Percentiles rank a stretch among this genome's conserved stretches.
phyloP scores from a whole-genome alignment of 2,113 vertebrate species.

The Sprattus sprattus region DNA sequence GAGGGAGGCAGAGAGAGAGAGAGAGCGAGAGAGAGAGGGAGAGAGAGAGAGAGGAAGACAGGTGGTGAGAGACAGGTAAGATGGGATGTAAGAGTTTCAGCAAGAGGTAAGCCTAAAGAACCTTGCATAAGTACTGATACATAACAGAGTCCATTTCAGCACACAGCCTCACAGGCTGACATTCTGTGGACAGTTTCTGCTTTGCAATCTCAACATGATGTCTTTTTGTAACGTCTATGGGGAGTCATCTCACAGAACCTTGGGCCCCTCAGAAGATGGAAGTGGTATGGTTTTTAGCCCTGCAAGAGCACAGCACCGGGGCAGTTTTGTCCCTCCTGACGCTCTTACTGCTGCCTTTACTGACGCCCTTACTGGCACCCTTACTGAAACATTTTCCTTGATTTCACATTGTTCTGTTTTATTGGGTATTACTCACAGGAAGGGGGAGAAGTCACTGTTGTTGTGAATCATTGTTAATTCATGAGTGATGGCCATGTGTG shows the following conservation, averaged over 20 bases:
- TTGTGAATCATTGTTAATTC: too few relatives aligned
- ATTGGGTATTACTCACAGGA: too few relatives aligned
- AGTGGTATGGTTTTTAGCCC: background rate
- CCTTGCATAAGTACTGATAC: background rate
- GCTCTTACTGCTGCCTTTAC: background rate
- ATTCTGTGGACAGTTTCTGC: background rate
- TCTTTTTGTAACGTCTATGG: background rate
- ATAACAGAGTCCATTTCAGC: background rate
- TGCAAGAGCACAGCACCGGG: background rate
- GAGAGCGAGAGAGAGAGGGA: too few relatives aligned
- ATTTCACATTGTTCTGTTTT: too few relatives aligned
- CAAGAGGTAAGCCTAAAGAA: background rate
- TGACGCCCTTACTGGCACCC: too few relatives aligned
- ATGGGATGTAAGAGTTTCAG: background rate
- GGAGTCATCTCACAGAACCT: too few relatives aligned
- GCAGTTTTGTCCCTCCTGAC: background rate
- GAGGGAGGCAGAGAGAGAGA: background rate
- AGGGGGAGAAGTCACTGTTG: too few relatives aligned
- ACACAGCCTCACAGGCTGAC: background rate
- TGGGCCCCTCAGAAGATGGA: background rate
- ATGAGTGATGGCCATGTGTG: too few relatives aligned
- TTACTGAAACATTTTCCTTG: background rate
- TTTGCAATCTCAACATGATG: background rate
- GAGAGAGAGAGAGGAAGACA: background rate
- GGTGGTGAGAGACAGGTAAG: background rate